Percentiles rank a stretch among this genome's conserved stretches.
These are phyloP conservation scores for Eristalis intricaria DNA, from an alignment of 2,888 invertebrate genomes.

Conservation along the genomic window DNA sequence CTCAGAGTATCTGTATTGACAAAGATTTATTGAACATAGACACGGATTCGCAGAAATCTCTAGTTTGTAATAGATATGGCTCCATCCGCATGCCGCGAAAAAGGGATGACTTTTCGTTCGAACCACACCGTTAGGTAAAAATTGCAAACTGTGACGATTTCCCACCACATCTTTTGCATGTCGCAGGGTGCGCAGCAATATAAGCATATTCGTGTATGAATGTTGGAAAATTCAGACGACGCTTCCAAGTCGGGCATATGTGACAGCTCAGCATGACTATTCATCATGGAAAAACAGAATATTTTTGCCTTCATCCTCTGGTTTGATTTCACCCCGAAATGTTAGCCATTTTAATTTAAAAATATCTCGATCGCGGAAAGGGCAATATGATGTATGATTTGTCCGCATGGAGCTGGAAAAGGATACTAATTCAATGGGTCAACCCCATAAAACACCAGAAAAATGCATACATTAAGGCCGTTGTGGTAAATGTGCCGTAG, in stretches of 20 bases:
- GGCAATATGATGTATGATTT: constrained; percentile 62
- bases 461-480: constrained; percentile 64
- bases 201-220: not conserved
- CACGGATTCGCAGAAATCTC: constrained; percentile 32
- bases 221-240: constrained; percentile 9
- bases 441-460: constrained; percentile 55
- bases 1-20: constrained; percentile 64
- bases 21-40: constrained; percentile 69
- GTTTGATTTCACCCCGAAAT: constrained; percentile 32
- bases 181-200: constrained; percentile 19
- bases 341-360: constrained; percentile 62
- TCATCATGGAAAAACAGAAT: constrained; percentile 60
- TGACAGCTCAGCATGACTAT: constrained; percentile 72
- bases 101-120: not conserved
- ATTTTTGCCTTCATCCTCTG: constrained; percentile 24
- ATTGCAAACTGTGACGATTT: constrained; percentile 22
- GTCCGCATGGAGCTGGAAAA: constrained; percentile 1
- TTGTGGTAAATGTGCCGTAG: constrained; percentile 37
- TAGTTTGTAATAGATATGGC: constrained; percentile 43
- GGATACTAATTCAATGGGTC: constrained; percentile 49
- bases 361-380: constrained; percentile 31
- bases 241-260: constrained; percentile 73
- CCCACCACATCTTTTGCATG: constrained; percentile 45
- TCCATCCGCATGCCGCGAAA: not conserved
- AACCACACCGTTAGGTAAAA: not conserved